phyloP scores from a whole-genome alignment of 2,113 vertebrate genomes.

The Amia ocellicauda region DNA sequence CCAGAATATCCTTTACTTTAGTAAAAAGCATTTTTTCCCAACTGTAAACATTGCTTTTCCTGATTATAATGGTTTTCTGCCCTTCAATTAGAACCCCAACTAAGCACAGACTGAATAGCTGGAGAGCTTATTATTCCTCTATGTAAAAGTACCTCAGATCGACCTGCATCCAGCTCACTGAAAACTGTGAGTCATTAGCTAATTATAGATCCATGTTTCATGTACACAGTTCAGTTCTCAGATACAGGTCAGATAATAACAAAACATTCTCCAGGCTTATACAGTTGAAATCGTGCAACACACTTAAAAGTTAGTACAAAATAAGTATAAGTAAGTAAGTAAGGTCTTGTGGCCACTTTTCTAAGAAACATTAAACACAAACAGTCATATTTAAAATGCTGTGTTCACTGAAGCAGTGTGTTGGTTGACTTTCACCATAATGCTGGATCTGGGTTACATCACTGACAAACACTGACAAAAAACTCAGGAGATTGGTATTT shows the following conservation, averaged over 20 bases:
- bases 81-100: slow-evolving; percentile 6
- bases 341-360: too few relatives aligned
- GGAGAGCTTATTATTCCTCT: not conserved
- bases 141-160: not conserved
- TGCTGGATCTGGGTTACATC: too few relatives aligned
- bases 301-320: too few relatives aligned
- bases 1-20: not conserved
- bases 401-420: too few relatives aligned
- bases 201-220: slow-evolving; percentile 11
- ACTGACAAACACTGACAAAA: too few relatives aligned
- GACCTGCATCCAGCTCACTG: not conserved
- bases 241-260: not conserved
- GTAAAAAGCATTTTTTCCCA: not conserved
- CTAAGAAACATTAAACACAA: too few relatives aligned
- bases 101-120: not conserved
- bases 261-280: too few relatives aligned
- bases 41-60: slow-evolving; percentile 1
- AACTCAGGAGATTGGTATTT: too few relatives aligned
- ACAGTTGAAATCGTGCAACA: too few relatives aligned
- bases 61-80: not conserved
- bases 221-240: not conserved
- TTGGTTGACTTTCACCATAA: too few relatives aligned
- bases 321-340: too few relatives aligned
- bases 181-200: not conserved
- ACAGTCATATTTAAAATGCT: too few relatives aligned